Evolutionary conservation across 1,140 invertebrate species (phyloP).

Genomic region (Aphelenchoides fujianensis): DNA sequence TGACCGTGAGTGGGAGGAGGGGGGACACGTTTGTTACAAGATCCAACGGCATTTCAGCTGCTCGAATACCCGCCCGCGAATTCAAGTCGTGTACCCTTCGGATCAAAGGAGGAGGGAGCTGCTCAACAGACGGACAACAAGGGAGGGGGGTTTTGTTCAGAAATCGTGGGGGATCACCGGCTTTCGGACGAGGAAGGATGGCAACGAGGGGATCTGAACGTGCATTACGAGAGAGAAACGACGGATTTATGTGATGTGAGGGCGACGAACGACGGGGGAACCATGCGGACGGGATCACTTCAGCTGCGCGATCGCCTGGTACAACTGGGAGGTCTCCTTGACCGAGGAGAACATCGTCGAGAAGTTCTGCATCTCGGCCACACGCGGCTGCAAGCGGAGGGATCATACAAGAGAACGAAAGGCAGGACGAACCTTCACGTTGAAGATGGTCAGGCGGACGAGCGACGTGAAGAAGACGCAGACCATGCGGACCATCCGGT

Average conservation of each 20-base stretch:
- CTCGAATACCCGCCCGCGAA: too few species aligned
- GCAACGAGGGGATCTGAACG: background rate
- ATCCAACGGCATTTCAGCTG: too few species aligned
- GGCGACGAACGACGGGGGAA: too few species aligned
- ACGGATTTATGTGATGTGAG: too few species aligned
- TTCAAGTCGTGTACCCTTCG: too few species aligned
- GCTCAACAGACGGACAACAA: too few species aligned
- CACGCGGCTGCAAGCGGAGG: slow-evolving; percentile 16
- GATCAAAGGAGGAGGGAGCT: too few species aligned
- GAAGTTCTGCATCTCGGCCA: slow-evolving; percentile 29
- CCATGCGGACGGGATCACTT: too few species aligned
- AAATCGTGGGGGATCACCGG: background rate
- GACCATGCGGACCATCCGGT: slow-evolving; percentile 38
- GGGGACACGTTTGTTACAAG: too few species aligned
- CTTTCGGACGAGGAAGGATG: background rate
- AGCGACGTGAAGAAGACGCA: slow-evolving; percentile 36
- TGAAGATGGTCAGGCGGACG: slow-evolving; percentile 29
- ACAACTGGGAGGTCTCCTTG: slow-evolving; percentile 26
- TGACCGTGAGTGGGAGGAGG: too few species aligned
- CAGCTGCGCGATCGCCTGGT: slow-evolving; percentile 23
- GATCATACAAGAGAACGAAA: background rate
- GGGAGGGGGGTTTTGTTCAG: background rate
- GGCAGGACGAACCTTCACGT: slow-evolving; percentile 30
- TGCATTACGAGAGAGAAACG: too few species aligned
- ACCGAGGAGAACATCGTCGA: slow-evolving; percentile 27